These are phyloP conservation scores for Phoxinus dragarum DNA, from an alignment of 2,797 vertebrate genomes.

Conservation along the genomic window DNA sequence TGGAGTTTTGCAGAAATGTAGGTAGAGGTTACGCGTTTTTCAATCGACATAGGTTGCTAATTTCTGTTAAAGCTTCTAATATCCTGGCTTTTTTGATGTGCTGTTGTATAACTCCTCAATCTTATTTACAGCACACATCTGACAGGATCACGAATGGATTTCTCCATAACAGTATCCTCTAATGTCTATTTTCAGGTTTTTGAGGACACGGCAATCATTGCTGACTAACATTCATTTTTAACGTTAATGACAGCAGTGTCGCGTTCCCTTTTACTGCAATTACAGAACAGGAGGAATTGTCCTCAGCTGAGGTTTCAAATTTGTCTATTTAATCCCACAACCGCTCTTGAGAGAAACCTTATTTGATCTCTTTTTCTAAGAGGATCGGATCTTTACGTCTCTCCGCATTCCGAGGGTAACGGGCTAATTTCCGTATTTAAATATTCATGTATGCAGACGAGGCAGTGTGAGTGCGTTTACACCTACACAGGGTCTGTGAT, in stretches of 20 bases:
- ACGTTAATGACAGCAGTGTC: conserved; percentile 8
- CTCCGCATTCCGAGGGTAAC: conserved; percentile 60
- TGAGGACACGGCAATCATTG: conserved; percentile 5
- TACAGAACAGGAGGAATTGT: conserved; percentile 8
- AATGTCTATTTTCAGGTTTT: conserved; percentile 5
- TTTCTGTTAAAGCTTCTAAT: neutral
- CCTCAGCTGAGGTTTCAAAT: conserved; percentile 1
- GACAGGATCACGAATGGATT: conserved; percentile 2
- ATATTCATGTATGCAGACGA: conserved; percentile 73
- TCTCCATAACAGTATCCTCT: neutral
- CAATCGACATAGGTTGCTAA: neutral
- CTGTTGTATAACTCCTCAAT: neutral
- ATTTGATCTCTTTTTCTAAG: conserved; percentile 47
- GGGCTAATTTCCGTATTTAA: conserved; percentile 65
- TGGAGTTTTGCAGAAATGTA: neutral
- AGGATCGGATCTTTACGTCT: conserved; percentile 51
- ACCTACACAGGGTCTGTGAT: conserved; percentile 72
- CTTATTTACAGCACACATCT: conserved; percentile 1
- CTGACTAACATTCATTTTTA: conserved; percentile 8
- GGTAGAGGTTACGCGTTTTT: neutral
- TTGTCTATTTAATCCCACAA: conserved; percentile 34
- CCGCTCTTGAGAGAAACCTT: conserved; percentile 40
- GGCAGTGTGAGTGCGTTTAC: conserved; percentile 63
- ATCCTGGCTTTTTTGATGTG: neutral
- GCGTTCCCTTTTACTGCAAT: conserved; percentile 28